Conservation (phyloP, 92 coral and sea anemone genomes). For the Zoanthus sansibaricus region DNA sequence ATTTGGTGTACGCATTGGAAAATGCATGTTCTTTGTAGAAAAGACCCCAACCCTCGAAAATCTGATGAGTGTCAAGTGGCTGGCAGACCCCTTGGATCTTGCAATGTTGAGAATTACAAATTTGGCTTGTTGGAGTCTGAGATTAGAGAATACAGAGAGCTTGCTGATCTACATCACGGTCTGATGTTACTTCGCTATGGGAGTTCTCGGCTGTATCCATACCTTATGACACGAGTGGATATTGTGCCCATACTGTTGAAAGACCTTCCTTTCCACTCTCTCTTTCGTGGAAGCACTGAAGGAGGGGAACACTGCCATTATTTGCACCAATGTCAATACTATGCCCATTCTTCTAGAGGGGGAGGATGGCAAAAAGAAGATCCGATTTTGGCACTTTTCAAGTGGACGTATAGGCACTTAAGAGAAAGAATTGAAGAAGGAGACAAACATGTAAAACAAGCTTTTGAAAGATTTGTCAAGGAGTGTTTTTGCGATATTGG, state of each 20-base stretch:
- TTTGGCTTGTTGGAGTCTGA: slow-evolving; percentile 55
- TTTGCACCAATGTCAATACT: slow-evolving; percentile 43
- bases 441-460: too few species aligned
- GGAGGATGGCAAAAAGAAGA: slow-evolving; percentile 68
- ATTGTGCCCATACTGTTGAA: slow-evolving; percentile 41
- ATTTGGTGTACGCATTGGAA: slow-evolving; percentile 61
- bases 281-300: slow-evolving; percentile 1
- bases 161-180: slow-evolving; percentile 63
- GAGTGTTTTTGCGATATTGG: too few species aligned
- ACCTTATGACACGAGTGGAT: slow-evolving; percentile 59
- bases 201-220: slow-evolving; percentile 10
- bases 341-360: slow-evolving; percentile 58
- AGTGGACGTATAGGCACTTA: slow-evolving; percentile 60
- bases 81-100: not conserved
- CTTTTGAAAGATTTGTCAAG: too few species aligned
- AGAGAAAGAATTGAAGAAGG: slow-evolving; percentile 46
- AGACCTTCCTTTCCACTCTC: slow-evolving; percentile 29
- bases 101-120: slow-evolving; percentile 10
- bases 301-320: too few species aligned
- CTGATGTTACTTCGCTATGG: slow-evolving; percentile 58
- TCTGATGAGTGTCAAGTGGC: slow-evolving; percentile 4
- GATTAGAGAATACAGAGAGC: slow-evolving; percentile 37
- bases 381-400: slow-evolving; percentile 55
- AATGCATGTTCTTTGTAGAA: slow-evolving; percentile 59
- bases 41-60: slow-evolving; percentile 60